Base-by-base conservation (phyloP, 2,113 vertebrate genomes). In the Sinocyclocheilus anophthalmus region DNA sequence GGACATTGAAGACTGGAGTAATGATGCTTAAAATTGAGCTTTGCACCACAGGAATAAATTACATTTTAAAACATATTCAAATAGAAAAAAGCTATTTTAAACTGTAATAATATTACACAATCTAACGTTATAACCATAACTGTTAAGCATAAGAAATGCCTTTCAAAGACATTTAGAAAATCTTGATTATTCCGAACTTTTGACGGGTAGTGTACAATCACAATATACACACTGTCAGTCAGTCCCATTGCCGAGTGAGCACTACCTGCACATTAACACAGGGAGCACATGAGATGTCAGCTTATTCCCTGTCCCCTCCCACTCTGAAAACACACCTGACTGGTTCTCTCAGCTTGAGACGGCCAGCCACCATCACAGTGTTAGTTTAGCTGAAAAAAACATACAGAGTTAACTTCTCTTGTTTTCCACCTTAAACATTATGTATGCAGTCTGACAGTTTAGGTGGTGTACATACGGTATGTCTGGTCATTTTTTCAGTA, bases 231-330 rank as follows among this genome's bases (percentile, higher is more conserved):
- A 39, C 77, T 61, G 55, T 22, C 1, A 33, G 30, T 77, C 77
- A 78, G 4, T 83, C 22, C 50, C 82, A 73, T 87, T 84, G 67
- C 86, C 45, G 84, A 88, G 81, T 37, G 42, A 87, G 78, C 77
- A 86, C 81, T 91, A 90, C 86, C 87, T 88, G 90, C 88, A 92
- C 85, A 88, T 87, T 90, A 90, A 88, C 90, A 93, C 83, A 91
- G 89, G 87, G 87, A 91, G 88, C 85, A 86, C 90, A 91, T 87
- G 87, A 87, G 89, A 90, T 84, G 39, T 5, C 89, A 87, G 87
- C 89, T 92, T 85, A 86, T 84, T 87, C 89, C 78, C 88, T 2
- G 0, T 11, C 90, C 10, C 8, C 50, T 37, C 50, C 90, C 5
- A 4, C 26, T 37, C 26, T 22, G 18, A 59, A 93, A 93, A 93